A percentile compares a stretch with the other conserved stretches of the same genome.
Evolutionary conservation across 2,797 vertebrate species (phyloP).

Genomic region (Tympanoctomys barrerae): DNA sequence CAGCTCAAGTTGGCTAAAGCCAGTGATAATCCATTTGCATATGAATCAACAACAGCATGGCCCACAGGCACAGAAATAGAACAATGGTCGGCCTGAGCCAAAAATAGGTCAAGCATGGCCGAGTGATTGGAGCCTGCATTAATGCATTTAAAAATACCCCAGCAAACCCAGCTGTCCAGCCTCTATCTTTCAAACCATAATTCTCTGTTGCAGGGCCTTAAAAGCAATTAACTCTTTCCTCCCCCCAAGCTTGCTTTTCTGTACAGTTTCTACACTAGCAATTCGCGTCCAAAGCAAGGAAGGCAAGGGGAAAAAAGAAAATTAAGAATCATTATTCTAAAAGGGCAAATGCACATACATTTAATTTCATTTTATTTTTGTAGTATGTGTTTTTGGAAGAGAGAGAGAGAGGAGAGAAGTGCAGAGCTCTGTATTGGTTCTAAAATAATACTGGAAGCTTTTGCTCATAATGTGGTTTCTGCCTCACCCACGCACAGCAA

Average conservation of each 20-base stretch:
- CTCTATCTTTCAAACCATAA: constrained; percentile 91
- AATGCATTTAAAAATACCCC: constrained; percentile 99
- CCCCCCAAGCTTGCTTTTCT: constrained; percentile 50
- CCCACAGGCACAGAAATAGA: constrained; percentile 99
- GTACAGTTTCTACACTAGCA: constrained; percentile 54
- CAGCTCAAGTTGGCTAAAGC: constrained; percentile 91
- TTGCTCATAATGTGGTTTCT: constrained; percentile 97
- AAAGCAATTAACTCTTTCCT: constrained; percentile 87
- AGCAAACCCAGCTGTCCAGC: constrained; percentile 99
- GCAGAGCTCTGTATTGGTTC: constrained; percentile 86
- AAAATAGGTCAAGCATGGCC: constrained; percentile 99
- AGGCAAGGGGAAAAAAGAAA: constrained; percentile 50
- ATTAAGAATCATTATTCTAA: constrained; percentile 77
- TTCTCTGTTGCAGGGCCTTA: constrained; percentile 82
- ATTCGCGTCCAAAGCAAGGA: constrained; percentile 63
- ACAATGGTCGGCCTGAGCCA: constrained; percentile 99
- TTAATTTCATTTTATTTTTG: constrained; percentile 80
- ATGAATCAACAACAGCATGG: constrained; percentile 99
- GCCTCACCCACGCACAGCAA: constrained; percentile 96
- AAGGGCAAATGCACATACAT: constrained; percentile 81
- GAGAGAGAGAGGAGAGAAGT: constrained; percentile 76
- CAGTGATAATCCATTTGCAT: constrained; percentile 97
- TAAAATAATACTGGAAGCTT: constrained; percentile 90
- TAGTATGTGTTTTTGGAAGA: constrained; percentile 76
- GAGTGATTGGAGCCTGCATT: constrained; percentile 99